Percentiles rank a stretch among this genome's conserved stretches.
Conservation (phyloP, 2,113 vertebrate species). For the Melanocharis versteri region DNA sequence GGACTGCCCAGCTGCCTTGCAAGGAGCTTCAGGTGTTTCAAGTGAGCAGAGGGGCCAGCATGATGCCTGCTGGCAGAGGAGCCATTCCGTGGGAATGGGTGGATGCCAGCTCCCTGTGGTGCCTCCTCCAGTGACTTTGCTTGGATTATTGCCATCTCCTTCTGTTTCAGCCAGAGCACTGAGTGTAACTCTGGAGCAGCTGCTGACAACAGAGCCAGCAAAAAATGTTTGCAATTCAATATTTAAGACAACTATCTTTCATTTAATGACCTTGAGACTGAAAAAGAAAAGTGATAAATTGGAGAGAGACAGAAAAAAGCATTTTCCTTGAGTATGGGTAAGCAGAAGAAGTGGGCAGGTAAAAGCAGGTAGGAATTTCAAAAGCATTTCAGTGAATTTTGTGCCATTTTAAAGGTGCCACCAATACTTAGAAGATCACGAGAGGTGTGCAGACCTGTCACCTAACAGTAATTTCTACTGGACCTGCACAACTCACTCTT, state of each 20-base stretch:
- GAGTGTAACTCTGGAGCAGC: neutral
- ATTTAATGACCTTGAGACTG: neutral
- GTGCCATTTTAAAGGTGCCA: neutral
- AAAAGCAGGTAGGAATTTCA: neutral
- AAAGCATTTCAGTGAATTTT: neutral
- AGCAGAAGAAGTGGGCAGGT: neutral
- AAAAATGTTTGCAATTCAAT: neutral
- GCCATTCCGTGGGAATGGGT: neutral
- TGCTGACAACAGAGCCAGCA: neutral
- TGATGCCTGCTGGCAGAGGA: neutral
- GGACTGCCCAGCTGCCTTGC: neutral
- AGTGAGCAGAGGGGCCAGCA: neutral
- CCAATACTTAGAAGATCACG: accelerated
- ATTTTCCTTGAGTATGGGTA: neutral
- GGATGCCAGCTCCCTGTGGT: neutral
- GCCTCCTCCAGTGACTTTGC: neutral
- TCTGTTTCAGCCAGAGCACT: neutral
- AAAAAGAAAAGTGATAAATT: neutral
- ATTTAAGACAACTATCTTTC: neutral
- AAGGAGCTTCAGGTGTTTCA: neutral
- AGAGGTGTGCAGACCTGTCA: neutral
- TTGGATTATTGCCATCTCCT: neutral
- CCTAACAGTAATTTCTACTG: neutral
- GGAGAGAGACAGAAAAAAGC: neutral
- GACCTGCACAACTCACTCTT: neutral